Evolutionary conservation across 2,113 vertebrate genomes (phyloP).

Genomic region (Phycodurus eques): DNA sequence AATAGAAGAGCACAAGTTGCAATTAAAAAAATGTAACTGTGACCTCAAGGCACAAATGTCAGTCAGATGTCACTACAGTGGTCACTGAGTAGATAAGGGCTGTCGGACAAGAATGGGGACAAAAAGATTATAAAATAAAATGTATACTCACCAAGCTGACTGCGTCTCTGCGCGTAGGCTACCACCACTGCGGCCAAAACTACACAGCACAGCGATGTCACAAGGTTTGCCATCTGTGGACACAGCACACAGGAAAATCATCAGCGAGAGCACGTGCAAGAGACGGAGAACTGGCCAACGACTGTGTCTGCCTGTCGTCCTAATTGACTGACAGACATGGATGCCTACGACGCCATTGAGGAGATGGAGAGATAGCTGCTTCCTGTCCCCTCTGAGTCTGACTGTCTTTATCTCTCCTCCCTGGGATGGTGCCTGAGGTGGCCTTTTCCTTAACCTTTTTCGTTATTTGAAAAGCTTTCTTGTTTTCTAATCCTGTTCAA

Average conservation of each 20-base stretch:
- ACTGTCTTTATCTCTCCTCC: slow-evolving; percentile 31
- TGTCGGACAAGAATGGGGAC: background rate
- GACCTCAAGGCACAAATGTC: background rate
- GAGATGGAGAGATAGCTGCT: slow-evolving; percentile 52
- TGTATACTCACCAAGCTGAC: slow-evolving; percentile 86
- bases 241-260: slow-evolving; percentile 62
- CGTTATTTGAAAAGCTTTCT: slow-evolving; percentile 23
- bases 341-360: slow-evolving; percentile 47
- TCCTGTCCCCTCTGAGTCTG: slow-evolving; percentile 43
- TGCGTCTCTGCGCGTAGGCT: slow-evolving; percentile 89
- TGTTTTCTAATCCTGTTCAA: slow-evolving; percentile 21
- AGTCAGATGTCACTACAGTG: background rate
- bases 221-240: slow-evolving; percentile 91
- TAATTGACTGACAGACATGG: slow-evolving; percentile 59
- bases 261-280: slow-evolving; percentile 42
- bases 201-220: slow-evolving; percentile 88
- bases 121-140: slow-evolving; percentile 12
- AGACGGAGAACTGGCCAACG: slow-evolving; percentile 30
- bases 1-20: background rate
- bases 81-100: background rate
- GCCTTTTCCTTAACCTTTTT: slow-evolving; percentile 3
- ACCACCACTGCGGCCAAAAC: slow-evolving; percentile 85
- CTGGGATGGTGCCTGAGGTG: slow-evolving; percentile 12
- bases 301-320: slow-evolving; percentile 39
- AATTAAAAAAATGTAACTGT: background rate